Conservation (phyloP, 2,113 vertebrate species). For the Apteryx owenii region DNA sequence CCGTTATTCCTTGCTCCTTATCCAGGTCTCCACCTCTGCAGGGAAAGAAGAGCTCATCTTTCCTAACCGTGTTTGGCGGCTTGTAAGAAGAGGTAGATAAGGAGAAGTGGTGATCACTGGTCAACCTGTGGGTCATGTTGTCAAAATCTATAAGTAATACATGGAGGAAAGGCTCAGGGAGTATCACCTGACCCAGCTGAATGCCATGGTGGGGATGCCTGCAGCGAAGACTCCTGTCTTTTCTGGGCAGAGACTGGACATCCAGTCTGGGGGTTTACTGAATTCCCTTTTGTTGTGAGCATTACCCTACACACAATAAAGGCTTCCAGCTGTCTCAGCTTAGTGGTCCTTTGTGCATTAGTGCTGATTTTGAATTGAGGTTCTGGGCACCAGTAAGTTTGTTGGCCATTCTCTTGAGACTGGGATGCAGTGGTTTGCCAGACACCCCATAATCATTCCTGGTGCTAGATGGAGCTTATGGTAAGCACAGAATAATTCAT, state of each 20-base stretch:
- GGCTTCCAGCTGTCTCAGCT: not conserved
- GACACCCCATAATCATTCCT: not conserved
- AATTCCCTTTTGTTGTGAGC: not conserved
- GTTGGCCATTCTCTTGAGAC: not conserved
- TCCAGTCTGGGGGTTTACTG: not conserved
- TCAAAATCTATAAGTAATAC: not conserved
- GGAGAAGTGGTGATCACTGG: not conserved
- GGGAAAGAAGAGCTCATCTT: not conserved
- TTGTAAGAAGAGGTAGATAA: not conserved
- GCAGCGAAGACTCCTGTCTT: no score
- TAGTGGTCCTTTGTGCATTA: not conserved
- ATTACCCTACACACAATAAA: not conserved
- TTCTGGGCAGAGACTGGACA: no score
- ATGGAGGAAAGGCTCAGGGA: not conserved
- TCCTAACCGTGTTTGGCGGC: not conserved
- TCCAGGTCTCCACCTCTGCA: not conserved
- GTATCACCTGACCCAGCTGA: not conserved
- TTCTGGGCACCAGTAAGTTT: not conserved
- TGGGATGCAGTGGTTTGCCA: not conserved
- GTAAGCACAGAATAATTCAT: not conserved
- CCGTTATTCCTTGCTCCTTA: not conserved
- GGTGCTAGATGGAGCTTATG: not conserved
- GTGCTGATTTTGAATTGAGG: accelerated
- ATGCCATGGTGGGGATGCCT: no score
- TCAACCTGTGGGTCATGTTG: not conserved